Evolutionary conservation across 2,113 vertebrate genomes (phyloP), one percentile per base, ranked within the genome.

Genomic region (Hippolais icterina): DNA sequence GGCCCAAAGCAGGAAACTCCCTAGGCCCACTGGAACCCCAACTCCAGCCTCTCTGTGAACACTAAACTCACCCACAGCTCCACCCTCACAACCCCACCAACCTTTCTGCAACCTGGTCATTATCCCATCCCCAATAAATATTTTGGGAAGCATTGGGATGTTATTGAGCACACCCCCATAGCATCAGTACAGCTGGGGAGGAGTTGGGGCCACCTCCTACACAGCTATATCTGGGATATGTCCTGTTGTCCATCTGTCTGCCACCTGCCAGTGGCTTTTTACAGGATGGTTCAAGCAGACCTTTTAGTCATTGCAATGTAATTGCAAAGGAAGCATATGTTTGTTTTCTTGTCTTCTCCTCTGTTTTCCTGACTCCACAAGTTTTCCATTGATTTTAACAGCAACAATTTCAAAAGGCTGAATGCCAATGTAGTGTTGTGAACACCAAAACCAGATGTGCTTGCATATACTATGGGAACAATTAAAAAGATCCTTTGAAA

Each of bases 391-490:
- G 60, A 87, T 94, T 95, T 91, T 93, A 93, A 82, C 57, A 94
- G 80, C 52, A 75, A 74, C 44, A 71, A 41, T 91, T 94, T 91
- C 89, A 77, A 91, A 95, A 94, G 78, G 50, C 42, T 87, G 87
- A 89, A 75, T 90, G 63, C 78, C 70, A 52, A 6, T 6, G 3
- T 7, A 76, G 63, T 50, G 46, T 39, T 91, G 81, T 77, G 94
- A 95, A 93, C 84, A 96, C 81, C 63, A 94, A 83, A 93, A 96
- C 0, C 95, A 96, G 93, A 96, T 96, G 93, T 91, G 83, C 49
- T 64, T 90, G 46, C 46, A 80, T 50, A 59, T 54, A 83, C 57
- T 80, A 64, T 50, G 81, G 84, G 59, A 91, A 93, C 74, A 93
- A 89, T 91, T 93, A 35, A 89, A 80, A 85, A 74, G 63, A 80